phyloP scores from a whole-genome alignment of 2,797 vertebrate genomes.

The Cynodonichthys magdalenae region DNA sequence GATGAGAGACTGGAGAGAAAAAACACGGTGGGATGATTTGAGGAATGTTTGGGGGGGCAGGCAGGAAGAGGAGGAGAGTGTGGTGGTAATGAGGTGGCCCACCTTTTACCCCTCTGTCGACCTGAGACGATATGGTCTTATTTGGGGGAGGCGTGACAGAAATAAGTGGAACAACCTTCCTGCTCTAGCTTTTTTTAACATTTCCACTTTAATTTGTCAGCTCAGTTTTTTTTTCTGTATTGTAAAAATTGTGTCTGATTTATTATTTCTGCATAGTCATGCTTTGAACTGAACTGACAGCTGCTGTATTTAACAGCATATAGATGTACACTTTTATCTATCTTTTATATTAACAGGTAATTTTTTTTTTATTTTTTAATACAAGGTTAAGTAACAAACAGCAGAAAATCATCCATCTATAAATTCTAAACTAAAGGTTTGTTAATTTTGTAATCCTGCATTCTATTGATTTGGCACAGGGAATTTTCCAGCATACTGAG shows the following conservation, averaged over 20 bases:
- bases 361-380: slow-evolving; percentile 38
- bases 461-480: slow-evolving; percentile 64
- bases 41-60: slow-evolving; percentile 29
- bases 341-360: no score
- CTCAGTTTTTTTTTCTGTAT: not conserved
- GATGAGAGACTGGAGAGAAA: slow-evolving; percentile 74
- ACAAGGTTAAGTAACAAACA: slow-evolving; percentile 38
- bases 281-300: slow-evolving; percentile 26
- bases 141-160: slow-evolving; percentile 22
- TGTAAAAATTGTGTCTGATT: not conserved
- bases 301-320: slow-evolving; percentile 44
- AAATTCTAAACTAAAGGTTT: slow-evolving; percentile 34
- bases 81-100: slow-evolving; percentile 38
- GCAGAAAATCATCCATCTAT: slow-evolving; percentile 20
- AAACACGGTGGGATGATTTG: slow-evolving; percentile 45
- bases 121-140: slow-evolving; percentile 29
- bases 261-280: slow-evolving; percentile 21
- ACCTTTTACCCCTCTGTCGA: slow-evolving; percentile 48
- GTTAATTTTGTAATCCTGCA: slow-evolving; percentile 42
- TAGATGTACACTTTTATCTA: slow-evolving; percentile 52
- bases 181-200: slow-evolving; percentile 5
- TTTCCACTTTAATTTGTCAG: no score
- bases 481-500: slow-evolving; percentile 69
- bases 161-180: slow-evolving; percentile 27
- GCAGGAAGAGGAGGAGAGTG: slow-evolving; percentile 61